Percentiles rank a stretch among this genome's conserved stretches.
phyloP scores from a whole-genome alignment of 2,113 vertebrate species.

The Probosciger aterrimus region DNA sequence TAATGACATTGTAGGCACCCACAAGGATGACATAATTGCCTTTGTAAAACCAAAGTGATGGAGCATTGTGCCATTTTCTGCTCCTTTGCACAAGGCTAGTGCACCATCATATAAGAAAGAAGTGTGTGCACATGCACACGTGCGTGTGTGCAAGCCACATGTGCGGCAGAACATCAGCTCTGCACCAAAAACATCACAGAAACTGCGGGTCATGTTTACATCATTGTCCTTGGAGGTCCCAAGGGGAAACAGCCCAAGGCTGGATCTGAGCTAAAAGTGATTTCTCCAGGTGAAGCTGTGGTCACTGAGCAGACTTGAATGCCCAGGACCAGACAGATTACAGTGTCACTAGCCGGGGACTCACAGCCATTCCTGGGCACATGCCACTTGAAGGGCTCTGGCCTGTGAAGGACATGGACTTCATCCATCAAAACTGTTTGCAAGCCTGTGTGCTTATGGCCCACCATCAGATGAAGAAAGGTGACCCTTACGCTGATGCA shows the following conservation, averaged over 20 bases:
- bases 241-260: not conserved
- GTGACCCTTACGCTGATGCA: accelerated
- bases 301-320: accelerated
- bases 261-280: not conserved
- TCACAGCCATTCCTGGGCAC: accelerated
- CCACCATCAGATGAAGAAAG: not conserved
- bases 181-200: accelerated
- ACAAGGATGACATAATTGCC: not conserved
- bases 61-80: not conserved
- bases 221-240: accelerated
- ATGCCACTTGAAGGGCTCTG: not conserved
- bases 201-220: accelerated
- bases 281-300: not conserved
- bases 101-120: not conserved
- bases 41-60: not conserved
- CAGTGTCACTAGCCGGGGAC: not conserved
- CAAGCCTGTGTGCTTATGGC: not conserved
- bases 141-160: accelerated
- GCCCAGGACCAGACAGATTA: not conserved
- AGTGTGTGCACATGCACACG: accelerated
- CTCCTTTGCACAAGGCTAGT: not conserved
- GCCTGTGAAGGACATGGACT: not conserved
- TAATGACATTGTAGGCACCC: not conserved
- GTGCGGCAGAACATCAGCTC: not conserved
- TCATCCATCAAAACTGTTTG: not conserved